Base-by-base conservation (phyloP, 2,797 vertebrate species). In the Myotis daubentonii region DNA sequence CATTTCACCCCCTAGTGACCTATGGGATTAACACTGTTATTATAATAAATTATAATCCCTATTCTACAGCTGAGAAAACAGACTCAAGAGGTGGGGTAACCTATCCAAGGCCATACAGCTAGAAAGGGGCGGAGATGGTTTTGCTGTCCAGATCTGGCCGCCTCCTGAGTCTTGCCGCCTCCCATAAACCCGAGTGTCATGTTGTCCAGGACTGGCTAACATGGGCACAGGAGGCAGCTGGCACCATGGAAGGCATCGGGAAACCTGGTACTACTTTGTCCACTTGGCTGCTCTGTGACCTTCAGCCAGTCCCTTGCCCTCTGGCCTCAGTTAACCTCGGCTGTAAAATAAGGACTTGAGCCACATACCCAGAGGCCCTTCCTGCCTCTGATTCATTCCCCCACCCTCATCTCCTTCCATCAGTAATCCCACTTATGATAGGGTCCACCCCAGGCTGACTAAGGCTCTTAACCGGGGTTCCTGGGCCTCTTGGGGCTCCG, bases 11-110 rank as follows among this genome's bases (percentile, higher is more conserved):
- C 70, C 60, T 86, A 57, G 41, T 66, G 86, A 86, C 55, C 78
- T 41, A 7, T 38, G 30, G 22, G 4, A 62, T 38, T 44, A 19
- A 47, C 44, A 44, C 75, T 72, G 17, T 95, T 36, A 83, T 74
- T 71, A 94, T 5, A 95, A 76, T n/a, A 16, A 71, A 72, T 87
- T 65, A 47, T 7, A 95, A 72, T 41, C 23, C 36, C 55, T 57
- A 12, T 23, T 80, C 87, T 30, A 28, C 38, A 11, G 36, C n/a
- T n/a, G 62, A 86, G 36, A 74, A 71, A 66, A 72, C 13, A 30
- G 87, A 75, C 70, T 44, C 53, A 82, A 93, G 49, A 79, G 47
- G 33, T 51, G 86, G 75, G 47, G 20, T 47, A 83, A 80, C 57
- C 91, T 66, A 71, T 36, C 44, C 36, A 12, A 68, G 87, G 74